phyloP scores from a whole-genome alignment of 2,888 invertebrate genomes.

The Perizoma affinitatum region DNA sequence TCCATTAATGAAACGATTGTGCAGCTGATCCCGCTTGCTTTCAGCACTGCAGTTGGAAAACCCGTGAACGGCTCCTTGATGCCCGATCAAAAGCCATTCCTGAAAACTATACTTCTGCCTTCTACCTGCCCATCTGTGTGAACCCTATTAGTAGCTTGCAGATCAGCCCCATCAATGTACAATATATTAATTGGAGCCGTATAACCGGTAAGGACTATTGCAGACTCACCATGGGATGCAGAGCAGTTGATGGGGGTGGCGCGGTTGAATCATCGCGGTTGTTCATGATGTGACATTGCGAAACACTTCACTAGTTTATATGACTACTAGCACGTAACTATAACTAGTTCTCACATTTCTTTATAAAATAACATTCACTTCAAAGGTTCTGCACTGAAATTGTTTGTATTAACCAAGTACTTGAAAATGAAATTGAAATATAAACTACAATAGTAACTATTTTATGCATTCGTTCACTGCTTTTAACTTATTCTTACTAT shows the following conservation, averaged over 20 bases:
- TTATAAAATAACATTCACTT: neutral
- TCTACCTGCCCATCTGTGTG: no score
- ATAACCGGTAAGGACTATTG: neutral
- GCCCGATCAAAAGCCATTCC: no score
- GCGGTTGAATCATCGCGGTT: constrained; percentile 70
- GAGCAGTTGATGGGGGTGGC: constrained; percentile 59
- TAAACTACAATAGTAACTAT: constrained; percentile 4
- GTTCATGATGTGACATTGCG: constrained; percentile 76
- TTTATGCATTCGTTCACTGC: constrained; percentile 11
- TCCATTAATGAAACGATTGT: no score
- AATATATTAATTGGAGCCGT: neutral
- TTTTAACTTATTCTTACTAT: constrained; percentile 12
- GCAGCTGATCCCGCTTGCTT: no score
- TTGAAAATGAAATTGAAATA: no score
- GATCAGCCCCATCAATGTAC: no score
- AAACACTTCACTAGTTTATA: constrained; percentile 41
- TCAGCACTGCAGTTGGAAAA: no score
- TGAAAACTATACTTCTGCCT: no score
- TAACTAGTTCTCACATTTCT: constrained; percentile 33
- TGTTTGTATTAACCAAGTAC: neutral
- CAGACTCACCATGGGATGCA: constrained; percentile 73
- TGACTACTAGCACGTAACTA: constrained; percentile 39
- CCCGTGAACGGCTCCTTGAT: no score
- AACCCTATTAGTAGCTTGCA: no score
- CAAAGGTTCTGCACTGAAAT: constrained; percentile 4